Conservation (phyloP, 2,888 invertebrate species). For the Cheilosia urbana region DNA sequence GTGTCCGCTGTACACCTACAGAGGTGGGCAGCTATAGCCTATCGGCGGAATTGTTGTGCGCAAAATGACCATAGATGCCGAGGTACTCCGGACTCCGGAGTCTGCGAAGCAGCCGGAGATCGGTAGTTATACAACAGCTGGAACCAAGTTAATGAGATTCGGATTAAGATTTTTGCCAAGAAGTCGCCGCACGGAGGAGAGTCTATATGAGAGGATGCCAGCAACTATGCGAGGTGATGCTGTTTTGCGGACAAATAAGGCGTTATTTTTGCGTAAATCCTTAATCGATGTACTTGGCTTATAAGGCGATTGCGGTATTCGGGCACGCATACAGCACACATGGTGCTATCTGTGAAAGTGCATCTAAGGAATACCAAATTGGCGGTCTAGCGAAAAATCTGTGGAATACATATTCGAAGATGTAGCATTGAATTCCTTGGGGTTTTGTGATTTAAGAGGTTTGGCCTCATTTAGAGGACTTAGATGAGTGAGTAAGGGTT, state of each 20-base stretch:
- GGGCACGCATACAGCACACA: slow-evolving; percentile 44
- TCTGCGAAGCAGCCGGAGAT: slow-evolving; percentile 3
- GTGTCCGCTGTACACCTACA: slow-evolving; percentile 3
- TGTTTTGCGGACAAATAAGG: slow-evolving; percentile 29
- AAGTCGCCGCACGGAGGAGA: not conserved
- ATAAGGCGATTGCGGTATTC: slow-evolving; percentile 61
- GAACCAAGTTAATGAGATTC: slow-evolving; percentile 72
- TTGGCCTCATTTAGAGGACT: too few species aligned
- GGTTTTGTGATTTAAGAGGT: too few species aligned
- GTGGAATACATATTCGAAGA: slow-evolving; percentile 12
- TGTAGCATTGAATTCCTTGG: not conserved
- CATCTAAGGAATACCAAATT: slow-evolving; percentile 25
- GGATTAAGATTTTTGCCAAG: slow-evolving; percentile 65
- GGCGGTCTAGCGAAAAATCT: not conserved
- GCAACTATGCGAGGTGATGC: not conserved
- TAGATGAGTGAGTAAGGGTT: too few species aligned
- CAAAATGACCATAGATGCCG: slow-evolving; percentile 55
- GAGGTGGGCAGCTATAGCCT: slow-evolving; percentile 19
- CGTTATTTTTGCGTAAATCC: slow-evolving; percentile 64
- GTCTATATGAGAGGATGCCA: not conserved
- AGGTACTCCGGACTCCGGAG: slow-evolving; percentile 16
- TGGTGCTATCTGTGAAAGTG: slow-evolving; percentile 1
- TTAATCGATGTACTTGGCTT: slow-evolving; percentile 67
- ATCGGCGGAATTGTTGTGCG: slow-evolving; percentile 51
- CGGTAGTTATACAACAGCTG: slow-evolving; percentile 37